Evolutionary conservation across 2,888 invertebrate species (phyloP).

Genomic region (Diaphora mendica): DNA sequence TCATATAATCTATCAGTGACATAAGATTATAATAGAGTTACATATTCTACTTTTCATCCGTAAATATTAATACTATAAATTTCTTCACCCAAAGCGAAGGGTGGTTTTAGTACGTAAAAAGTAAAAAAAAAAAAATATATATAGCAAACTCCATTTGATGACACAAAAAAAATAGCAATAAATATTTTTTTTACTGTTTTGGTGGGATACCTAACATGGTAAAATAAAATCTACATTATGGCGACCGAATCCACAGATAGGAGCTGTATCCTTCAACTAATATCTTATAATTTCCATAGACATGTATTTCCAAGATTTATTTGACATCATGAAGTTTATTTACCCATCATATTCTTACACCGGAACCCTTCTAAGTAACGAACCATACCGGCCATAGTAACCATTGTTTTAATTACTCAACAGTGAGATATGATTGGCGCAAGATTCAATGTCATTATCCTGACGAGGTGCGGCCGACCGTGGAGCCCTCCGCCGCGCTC

Average conservation of each 20-base stretch:
- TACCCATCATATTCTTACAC: constrained; percentile 1
- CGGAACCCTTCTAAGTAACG: constrained; percentile 8
- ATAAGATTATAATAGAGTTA: too few relatives aligned
- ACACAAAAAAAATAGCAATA: too few relatives aligned
- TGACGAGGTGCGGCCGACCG: constrained; percentile 60
- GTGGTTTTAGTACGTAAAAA: not conserved
- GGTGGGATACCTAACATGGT: not conserved
- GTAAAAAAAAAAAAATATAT: too few relatives aligned
- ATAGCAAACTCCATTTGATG: too few relatives aligned
- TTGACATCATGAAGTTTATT: constrained; percentile 7
- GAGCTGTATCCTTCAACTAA: not conserved
- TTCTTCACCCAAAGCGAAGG: not conserved
- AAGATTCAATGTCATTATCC: constrained; percentile 77
- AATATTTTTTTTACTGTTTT: not conserved
- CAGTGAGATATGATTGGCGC: constrained; percentile 81
- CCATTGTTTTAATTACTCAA: constrained; percentile 30
- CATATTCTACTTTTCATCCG: not conserved
- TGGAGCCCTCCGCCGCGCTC: constrained; percentile 75
- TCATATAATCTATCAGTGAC: too few relatives aligned
- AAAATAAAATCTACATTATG: not conserved
- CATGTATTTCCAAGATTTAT: not conserved
- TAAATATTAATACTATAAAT: not conserved
- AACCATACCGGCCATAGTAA: constrained; percentile 19
- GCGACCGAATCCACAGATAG: not conserved
- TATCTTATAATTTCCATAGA: not conserved